A percentile compares a stretch with the other conserved stretches of the same genome.
Evolutionary conservation across 2,797 vertebrate species (phyloP).

Genomic region (Astyanax mexicanus): DNA sequence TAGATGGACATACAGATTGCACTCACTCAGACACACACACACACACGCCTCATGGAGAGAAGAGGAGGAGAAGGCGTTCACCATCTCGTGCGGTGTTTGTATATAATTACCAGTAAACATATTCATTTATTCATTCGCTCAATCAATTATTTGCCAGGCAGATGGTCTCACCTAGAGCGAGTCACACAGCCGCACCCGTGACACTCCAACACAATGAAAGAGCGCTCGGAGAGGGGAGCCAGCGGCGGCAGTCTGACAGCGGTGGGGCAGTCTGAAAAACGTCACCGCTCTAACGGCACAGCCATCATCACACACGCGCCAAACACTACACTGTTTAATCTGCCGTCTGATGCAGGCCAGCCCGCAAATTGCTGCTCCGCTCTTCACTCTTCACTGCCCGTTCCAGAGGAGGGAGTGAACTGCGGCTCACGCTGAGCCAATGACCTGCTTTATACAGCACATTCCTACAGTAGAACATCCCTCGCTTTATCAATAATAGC

Average conservation of each 20-base stretch:
- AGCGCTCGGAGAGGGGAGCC: conserved; percentile 10
- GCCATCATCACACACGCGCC: conserved; percentile 21
- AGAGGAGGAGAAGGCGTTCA: conserved; percentile 31
- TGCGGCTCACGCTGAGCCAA: conserved; percentile 8
- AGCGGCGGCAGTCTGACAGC: conserved; percentile 4
- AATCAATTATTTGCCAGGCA: conserved; percentile 55
- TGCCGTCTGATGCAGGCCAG: not conserved
- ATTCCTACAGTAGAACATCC: conserved; percentile 37
- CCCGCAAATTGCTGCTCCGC: not conserved
- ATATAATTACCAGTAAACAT: conserved; percentile 49
- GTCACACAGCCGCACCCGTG: conserved; percentile 34
- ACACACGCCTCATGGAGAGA: not conserved
- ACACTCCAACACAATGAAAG: conserved; percentile 25
- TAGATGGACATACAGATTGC: not conserved
- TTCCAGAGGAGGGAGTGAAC: not conserved
- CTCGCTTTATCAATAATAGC: conserved; percentile 50
- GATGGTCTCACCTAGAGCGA: conserved; percentile 56
- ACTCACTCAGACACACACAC: not conserved
- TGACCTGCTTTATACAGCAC: conserved; percentile 25
- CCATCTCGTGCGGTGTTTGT: conserved; percentile 39
- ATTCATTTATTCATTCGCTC: conserved; percentile 58
- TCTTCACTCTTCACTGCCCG: not conserved
- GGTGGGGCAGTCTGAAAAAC: not conserved
- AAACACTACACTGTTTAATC: conserved; percentile 7
- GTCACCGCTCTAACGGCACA: conserved; percentile 8